Evolutionary conservation across 2,113 vertebrate species (phyloP).

Genomic region (Syrmaticus mikado): DNA sequence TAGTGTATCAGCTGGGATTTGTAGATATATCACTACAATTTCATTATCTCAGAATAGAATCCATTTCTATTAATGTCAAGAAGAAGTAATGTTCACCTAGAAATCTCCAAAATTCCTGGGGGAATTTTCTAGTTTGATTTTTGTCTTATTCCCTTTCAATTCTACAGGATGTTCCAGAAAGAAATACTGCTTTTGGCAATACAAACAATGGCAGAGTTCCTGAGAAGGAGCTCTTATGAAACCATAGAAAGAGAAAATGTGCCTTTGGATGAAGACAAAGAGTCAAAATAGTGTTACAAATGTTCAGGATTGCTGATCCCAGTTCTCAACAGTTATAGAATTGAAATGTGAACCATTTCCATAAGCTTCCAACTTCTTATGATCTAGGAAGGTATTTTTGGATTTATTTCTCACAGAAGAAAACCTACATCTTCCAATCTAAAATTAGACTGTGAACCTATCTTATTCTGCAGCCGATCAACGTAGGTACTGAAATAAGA

Average conservation of each 20-base stretch:
- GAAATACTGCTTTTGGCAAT: background rate
- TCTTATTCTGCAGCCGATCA: conserved; percentile 63
- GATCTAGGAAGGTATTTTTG: conserved; percentile 69
- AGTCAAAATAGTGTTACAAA: conserved; percentile 33
- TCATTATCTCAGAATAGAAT: background rate
- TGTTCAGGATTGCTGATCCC: background rate
- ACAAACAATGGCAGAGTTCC: background rate
- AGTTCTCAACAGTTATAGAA: conserved; percentile 18
- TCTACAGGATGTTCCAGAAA: background rate
- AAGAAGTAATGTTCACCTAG: background rate
- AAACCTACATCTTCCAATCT: conserved; percentile 68
- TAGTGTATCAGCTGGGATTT: fast-evolving
- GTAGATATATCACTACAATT: fast-evolving
- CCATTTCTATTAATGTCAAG: background rate
- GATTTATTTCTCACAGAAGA: conserved; percentile 74
- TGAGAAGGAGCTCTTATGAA: background rate
- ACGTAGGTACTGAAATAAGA: conserved; percentile 71
- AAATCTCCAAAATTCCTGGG: background rate
- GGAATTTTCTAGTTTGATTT: background rate
- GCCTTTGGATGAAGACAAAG: conserved; percentile 26
- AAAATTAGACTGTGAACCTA: conserved; percentile 72
- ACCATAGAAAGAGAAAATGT: background rate
- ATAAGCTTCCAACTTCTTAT: conserved; percentile 67
- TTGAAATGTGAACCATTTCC: conserved; percentile 58
- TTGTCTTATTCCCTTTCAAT: background rate